Percentiles rank a stretch among this genome's conserved stretches.
phyloP scores from a whole-genome alignment of 2,888 invertebrate genomes.

The Scaeva pyrastri region DNA sequence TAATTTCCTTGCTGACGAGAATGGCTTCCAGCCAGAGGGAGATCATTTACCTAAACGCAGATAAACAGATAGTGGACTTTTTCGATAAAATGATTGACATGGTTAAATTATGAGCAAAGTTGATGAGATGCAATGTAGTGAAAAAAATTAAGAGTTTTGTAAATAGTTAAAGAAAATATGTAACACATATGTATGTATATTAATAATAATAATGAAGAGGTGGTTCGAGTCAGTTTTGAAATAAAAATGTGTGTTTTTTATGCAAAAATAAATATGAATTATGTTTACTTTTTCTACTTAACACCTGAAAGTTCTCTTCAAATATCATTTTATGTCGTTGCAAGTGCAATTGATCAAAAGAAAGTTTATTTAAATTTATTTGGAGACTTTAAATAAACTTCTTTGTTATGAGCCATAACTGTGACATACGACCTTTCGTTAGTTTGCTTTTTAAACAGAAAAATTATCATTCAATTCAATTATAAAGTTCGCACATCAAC shows the following conservation, averaged over 20 bases:
- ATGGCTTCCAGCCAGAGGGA: conserved; percentile 84
- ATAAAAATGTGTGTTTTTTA: conserved; percentile 1
- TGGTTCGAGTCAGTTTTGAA: conserved; percentile 73
- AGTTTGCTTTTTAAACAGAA: too few relatives aligned
- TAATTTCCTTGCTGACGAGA: conserved; percentile 83
- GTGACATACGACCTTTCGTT: too few relatives aligned
- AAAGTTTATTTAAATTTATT: too few relatives aligned
- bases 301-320: too few relatives aligned
- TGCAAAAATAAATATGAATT: not conserved
- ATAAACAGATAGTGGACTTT: conserved; percentile 10
- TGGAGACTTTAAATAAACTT: too few relatives aligned
- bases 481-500: too few relatives aligned
- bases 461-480: too few relatives aligned
- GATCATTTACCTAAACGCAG: conserved; percentile 82
- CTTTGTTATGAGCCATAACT: too few relatives aligned
- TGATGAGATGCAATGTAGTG: conserved; percentile 33
- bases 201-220: conserved; percentile 19
- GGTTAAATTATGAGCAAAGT: not conserved
- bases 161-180: conserved; percentile 48
- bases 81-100: conserved; percentile 31
- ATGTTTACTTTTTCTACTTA: not conserved
- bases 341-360: too few relatives aligned
- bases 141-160: conserved; percentile 63
- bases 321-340: too few relatives aligned
- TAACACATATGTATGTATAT: too few relatives aligned